Base-by-base conservation (phyloP, 1,140 invertebrate genomes). In the Bombus ignitus region DNA sequence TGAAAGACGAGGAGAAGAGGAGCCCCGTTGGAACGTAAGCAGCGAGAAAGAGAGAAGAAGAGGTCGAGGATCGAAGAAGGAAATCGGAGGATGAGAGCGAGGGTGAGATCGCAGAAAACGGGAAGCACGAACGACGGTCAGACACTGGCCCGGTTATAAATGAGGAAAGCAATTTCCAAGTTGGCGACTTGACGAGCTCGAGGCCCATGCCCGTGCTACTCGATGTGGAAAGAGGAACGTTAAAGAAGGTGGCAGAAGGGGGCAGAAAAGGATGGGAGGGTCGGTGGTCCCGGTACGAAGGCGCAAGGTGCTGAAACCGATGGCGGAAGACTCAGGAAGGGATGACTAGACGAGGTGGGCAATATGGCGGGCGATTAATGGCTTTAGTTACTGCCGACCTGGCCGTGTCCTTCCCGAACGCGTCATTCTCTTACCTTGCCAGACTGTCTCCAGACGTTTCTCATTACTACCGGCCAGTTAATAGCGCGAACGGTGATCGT, bases 281-380 rank as follows among this genome's bases (percentile, higher is more conserved):
- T 59, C 79, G n/a, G 80, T 70, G 78, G 76, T 88, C 75, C 86
- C 68, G 77, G 79, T 90, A 65, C 37, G 74, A 77, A 37, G 39
- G 73, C 47, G 59, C 59, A 77, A 85, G 86, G 88, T 83, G 88
- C 71, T 68, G 78, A 87, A 80, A 87, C 82, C 82, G 83, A 70
- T 78, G 87, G 79, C 62, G 84, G 84, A 89, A 83, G 75, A 86
- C 57, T 37, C 81, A 57, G 73, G 88, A 78, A 72, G 87, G 88
- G 83, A 90, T 88, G 90, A 90, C 87, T 89, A 85, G 90, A 90
- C 83, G 85, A 87, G 88, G 84, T 87, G 75, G 90, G 83, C 89
- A 92, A 90, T 93, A 93, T 92, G 92, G 91, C 88, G 84, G 87
- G 89, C 92, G 92, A 94, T 94, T 94, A 92, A 93, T 93, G 91